These are phyloP conservation scores for Sitophilus oryzae DNA, from an alignment of 1,140 invertebrate species.

Conservation along the genomic window DNA sequence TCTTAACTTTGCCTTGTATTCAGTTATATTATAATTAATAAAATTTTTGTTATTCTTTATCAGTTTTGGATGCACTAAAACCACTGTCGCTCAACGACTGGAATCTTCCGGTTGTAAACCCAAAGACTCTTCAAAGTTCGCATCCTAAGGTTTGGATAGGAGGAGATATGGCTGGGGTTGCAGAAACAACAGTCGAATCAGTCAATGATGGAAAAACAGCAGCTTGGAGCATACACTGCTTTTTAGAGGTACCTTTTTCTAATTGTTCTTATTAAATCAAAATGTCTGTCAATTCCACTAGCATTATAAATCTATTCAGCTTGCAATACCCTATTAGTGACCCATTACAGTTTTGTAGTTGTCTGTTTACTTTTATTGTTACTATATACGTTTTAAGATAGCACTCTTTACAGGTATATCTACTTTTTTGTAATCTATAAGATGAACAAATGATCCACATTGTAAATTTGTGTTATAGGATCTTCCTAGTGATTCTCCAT, in stretches of 20 bases:
- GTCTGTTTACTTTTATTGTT: too few species aligned
- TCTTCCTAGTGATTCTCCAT: slow-evolving; percentile 54
- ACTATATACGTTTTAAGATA: too few species aligned
- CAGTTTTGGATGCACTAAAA: slow-evolving; percentile 72
- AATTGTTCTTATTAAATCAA: too few species aligned
- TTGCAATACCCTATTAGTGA: neutral
- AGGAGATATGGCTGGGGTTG: slow-evolving; percentile 88
- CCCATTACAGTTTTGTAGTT: neutral
- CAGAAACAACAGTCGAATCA: slow-evolving; percentile 96
- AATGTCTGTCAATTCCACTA: too few species aligned
- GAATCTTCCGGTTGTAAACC: slow-evolving; percentile 73
- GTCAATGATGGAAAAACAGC: slow-evolving; percentile 98
- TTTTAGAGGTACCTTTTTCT: slow-evolving; percentile 87
- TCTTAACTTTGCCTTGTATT: too few species aligned
- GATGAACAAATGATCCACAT: too few species aligned
- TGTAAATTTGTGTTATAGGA: too few species aligned
- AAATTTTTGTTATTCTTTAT: too few species aligned
- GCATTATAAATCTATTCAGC: neutral
- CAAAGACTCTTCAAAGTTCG: slow-evolving; percentile 69
- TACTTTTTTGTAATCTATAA: too few species aligned
- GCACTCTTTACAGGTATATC: too few species aligned
- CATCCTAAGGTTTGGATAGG: slow-evolving; percentile 82
- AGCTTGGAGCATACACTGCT: slow-evolving; percentile 92
- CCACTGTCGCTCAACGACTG: slow-evolving; percentile 73
- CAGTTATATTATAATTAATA: too few species aligned